A percentile compares a stretch with the other conserved stretches of the same genome.
Conservation (phyloP, 2,888 invertebrate species). For the Latheticus oryzae region DNA sequence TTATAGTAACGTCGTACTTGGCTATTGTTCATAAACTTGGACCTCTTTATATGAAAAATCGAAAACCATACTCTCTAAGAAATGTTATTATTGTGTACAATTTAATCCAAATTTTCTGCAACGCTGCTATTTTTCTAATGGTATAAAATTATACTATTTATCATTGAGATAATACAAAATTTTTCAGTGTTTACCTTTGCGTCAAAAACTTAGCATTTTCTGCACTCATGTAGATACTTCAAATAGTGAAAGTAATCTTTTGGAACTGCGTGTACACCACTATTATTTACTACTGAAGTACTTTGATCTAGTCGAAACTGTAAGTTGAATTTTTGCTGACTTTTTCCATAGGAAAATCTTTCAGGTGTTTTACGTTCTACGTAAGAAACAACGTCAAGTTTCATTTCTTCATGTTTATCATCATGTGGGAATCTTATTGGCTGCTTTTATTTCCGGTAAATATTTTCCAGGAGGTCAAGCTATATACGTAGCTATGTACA, state of each 20-base stretch:
- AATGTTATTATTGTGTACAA: constrained; percentile 70
- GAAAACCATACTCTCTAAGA: constrained; percentile 67
- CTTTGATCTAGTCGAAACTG: constrained; percentile 12
- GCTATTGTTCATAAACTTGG: constrained; percentile 68
- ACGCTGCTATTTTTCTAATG: constrained; percentile 5
- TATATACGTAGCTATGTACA: constrained; percentile 1
- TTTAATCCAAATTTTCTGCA: constrained; percentile 64
- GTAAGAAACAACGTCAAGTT: constrained; percentile 8
- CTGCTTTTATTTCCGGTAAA: background rate
- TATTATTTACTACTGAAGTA: constrained; percentile 4
- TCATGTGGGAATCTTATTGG: background rate
- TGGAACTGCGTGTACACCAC: background rate
- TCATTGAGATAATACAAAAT: too few species aligned
- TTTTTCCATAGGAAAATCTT: too few species aligned
- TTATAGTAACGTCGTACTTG: constrained; percentile 66
- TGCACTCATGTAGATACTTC: too few species aligned
- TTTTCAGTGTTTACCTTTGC: too few species aligned
- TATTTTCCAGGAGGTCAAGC: constrained; percentile 13
- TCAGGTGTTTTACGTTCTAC: constrained; percentile 18
- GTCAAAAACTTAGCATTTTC: too few species aligned
- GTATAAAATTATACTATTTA: too few species aligned
- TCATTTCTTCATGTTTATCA: constrained; percentile 15
- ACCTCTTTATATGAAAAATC: constrained; percentile 69
- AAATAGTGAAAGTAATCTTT: too few species aligned
- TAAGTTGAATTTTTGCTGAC: too few species aligned